Evolutionary conservation across 2,888 invertebrate species (phyloP), one percentile per base, ranked within the genome.

Genomic region (Xestia sexstrigata): DNA sequence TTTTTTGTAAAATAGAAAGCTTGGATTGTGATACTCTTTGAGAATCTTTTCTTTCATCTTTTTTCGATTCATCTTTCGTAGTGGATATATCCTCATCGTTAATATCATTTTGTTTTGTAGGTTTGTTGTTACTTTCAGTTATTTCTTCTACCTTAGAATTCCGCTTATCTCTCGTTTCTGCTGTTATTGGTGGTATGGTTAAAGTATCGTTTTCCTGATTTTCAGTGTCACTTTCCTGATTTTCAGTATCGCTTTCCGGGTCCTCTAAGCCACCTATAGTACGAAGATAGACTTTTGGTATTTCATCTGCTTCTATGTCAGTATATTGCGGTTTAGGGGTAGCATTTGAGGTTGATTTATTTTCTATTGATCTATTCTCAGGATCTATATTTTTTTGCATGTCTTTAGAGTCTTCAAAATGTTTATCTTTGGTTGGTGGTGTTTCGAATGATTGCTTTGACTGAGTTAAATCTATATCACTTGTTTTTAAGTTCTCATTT

Each of bases 1-100:
- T 75, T 30, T n/a, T 75, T 75, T 35, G 30, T 63, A 63, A 45
- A 77, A 35, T 23, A 26, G 77, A 52, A 45, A 65, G 78, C 8
- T 73, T 73, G 15, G 63, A 72, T 47, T 55, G 5, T 1, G 42
- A 42, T n/a, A 30, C 47, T 65, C 15, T 47, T 65, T 80, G 45
- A 55, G 55, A 39, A 35, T 76, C 35, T 55, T 45, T 76, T 55
- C 2, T 30, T 35, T 26, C 55, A 7, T 17, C 65, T 35, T 45
- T 45, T 62, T 45, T 42, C 30, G 62, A 6, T 39, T 15, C 13
- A 47, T 71, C 49, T 49, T 23, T 52, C 39, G 13, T 20, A 35
- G 26, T 4, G 62, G 9, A 26, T 23, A n/a, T n/a, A 1, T 26
- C n/a, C 0, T 66, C 47, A 45, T 30, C 0, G 42, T 35, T 62